A percentile compares a stretch with the other conserved stretches of the same genome.
These are phyloP conservation scores for Calameuta filiformis DNA, from an alignment of 2,888 invertebrate species.

Conservation along the genomic window DNA sequence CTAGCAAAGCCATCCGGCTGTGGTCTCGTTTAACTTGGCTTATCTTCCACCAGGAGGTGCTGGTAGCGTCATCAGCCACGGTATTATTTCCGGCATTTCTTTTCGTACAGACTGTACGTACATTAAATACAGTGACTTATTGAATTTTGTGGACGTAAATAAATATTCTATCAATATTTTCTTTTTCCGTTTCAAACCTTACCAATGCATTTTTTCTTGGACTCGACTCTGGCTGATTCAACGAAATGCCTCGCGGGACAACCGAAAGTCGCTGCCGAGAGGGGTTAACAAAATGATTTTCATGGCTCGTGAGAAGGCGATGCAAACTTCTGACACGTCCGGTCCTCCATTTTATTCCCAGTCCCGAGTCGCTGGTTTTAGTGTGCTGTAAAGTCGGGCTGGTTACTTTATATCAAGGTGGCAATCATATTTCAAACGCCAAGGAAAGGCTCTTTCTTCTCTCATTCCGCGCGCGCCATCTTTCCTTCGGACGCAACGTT, in stretches of 20 bases:
- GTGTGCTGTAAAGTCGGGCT: constrained; percentile 42
- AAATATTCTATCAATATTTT: background rate
- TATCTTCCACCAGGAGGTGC: background rate
- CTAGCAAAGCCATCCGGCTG: background rate
- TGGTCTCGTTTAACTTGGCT: background rate
- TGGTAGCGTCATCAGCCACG: background rate
- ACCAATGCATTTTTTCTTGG: background rate
- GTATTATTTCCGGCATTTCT: background rate
- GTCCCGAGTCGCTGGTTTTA: constrained; percentile 42
- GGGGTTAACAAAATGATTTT: background rate
- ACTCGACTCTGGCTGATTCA: background rate
- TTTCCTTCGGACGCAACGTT: constrained; percentile 15
- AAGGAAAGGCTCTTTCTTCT: constrained; percentile 15
- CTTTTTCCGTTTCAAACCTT: background rate
- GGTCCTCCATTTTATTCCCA: constrained; percentile 25
- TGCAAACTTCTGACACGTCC: background rate
- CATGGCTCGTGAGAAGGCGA: constrained; percentile 9
- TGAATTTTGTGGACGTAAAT: background rate
- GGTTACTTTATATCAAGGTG: constrained; percentile 46
- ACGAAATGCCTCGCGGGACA: background rate
- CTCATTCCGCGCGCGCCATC: constrained; percentile 4
- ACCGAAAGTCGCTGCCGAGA: background rate
- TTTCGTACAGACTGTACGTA: background rate
- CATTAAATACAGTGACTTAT: background rate
- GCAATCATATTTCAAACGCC: constrained; percentile 47